phyloP scores from a whole-genome alignment of 2,888 invertebrate species.

The Polymixis lichenea region DNA sequence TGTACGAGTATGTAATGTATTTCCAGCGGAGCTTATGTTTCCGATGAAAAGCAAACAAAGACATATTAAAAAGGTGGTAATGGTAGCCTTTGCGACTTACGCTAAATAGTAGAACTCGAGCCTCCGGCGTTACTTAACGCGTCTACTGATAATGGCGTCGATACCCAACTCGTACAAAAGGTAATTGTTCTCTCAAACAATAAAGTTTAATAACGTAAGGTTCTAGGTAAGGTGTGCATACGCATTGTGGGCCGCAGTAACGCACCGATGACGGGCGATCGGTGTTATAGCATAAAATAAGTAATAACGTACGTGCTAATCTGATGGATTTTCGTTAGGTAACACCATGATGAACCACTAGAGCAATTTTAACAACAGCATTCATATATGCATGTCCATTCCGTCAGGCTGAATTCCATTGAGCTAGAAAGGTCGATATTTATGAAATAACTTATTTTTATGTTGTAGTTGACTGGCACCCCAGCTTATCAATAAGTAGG shows the following conservation, averaged over 20 bases:
- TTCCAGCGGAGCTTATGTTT: conserved; percentile 47
- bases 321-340: conserved; percentile 69
- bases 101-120: conserved; percentile 84
- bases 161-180: conserved; percentile 87
- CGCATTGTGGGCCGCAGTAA: conserved; percentile 77
- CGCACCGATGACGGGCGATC: conserved; percentile 73
- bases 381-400: background rate
- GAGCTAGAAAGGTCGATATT: conserved; percentile 3
- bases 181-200: conserved; percentile 90
- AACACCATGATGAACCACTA: conserved; percentile 63
- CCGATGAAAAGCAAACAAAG: conserved; percentile 77
- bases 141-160: conserved; percentile 85
- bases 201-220: conserved; percentile 86
- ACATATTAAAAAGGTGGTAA: conserved; percentile 78
- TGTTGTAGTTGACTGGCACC: background rate
- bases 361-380: background rate
- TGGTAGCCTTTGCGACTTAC: conserved; percentile 71
- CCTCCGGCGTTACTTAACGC: conserved; percentile 83
- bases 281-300: conserved; percentile 61
- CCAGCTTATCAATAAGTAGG: background rate
- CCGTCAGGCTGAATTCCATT: background rate
- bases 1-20: conserved; percentile 29
- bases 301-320: conserved; percentile 27
- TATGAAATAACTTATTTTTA: background rate
- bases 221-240: conserved; percentile 84